Conservation (phyloP, 2,888 invertebrate genomes). For the Drosophila tanythrix region DNA sequence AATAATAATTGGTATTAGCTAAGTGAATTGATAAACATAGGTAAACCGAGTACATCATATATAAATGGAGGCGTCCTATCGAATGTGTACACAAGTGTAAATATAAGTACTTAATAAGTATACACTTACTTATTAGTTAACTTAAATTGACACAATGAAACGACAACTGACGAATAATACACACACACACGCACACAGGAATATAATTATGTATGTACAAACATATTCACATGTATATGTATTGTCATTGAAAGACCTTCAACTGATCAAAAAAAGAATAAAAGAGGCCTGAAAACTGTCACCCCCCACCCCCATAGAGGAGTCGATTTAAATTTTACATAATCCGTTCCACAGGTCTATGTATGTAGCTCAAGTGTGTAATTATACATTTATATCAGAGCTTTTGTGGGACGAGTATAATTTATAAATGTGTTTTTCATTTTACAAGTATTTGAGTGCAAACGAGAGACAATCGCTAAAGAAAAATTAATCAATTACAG, state of each 20-base stretch:
- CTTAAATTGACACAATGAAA: constrained; percentile 48
- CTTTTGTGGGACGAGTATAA: background rate
- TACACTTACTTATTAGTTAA: constrained; percentile 51
- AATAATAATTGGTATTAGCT: background rate
- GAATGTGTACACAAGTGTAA: constrained; percentile 29
- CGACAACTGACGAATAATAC: constrained; percentile 27
- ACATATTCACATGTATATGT: constrained; percentile 16
- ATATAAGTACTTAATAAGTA: constrained; percentile 49
- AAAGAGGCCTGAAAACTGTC: background rate
- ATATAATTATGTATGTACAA: constrained; percentile 32
- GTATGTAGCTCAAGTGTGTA: background rate
- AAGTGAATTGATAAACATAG: background rate
- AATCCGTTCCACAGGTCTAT: background rate
- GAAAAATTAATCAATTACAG: constrained; percentile 11
- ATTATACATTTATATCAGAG: background rate
- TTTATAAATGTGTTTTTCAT: background rate
- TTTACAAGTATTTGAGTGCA: background rate
- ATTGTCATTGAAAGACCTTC: background rate
- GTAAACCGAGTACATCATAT: constrained; percentile 6
- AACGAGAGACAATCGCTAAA: constrained; percentile 7
- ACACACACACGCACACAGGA: constrained; percentile 5
- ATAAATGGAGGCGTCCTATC: constrained; percentile 1
- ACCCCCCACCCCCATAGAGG: background rate
- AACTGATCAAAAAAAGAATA: background rate
- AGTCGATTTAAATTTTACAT: background rate